Base-by-base conservation (phyloP, 2,113 vertebrate genomes). In the Cyphomyrus plagiostoma region DNA sequence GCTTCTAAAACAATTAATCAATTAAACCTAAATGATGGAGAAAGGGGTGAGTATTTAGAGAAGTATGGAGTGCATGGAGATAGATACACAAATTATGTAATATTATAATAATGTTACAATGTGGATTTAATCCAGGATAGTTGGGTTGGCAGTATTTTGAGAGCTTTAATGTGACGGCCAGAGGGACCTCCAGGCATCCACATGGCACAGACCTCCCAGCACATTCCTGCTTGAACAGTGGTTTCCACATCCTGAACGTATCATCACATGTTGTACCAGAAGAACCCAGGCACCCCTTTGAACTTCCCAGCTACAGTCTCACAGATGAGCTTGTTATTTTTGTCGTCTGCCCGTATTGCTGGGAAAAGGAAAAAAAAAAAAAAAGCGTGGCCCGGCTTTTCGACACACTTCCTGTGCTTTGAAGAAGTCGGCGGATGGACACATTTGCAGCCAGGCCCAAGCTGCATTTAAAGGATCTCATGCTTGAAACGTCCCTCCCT, bases 361-460 rank as follows among this genome's bases (percentile, higher is more conserved):
- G 93, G 95, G 93, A 94, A 95, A 93, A 50, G n/a, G 9, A 0
- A 13, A 6, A 15, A 19, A 6, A 15, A 17, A 26, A 85, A 5
- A 39, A 15, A 56, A n/a, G 70, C 91, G 94, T 92, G 92, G 93
- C 93, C 94, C 87, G 95, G 94, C 93, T 93, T 93, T 94, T 92
- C 94, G 94, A 96, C 95, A 95, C 94, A 96, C 95, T 95, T 96
- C 95, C 95, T 96, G 94, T 94, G 91, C 95, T 96, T 96, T 96
- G 96, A 96, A 95, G 95, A 94, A 92, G 94, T 94, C 94, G 95
- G 94, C 80, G 88, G 93, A 95, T 94, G 95, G 94, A 94, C 94
- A 95, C 94, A 93, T 95, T 94, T 93, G 93, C 90, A 48, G 93
- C 89, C 56, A 92, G 53, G 91, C 91, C 93, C 90, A 89, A 91